Evolutionary conservation across 2,797 vertebrate species (phyloP).

Genomic region (Chanos chanos): DNA sequence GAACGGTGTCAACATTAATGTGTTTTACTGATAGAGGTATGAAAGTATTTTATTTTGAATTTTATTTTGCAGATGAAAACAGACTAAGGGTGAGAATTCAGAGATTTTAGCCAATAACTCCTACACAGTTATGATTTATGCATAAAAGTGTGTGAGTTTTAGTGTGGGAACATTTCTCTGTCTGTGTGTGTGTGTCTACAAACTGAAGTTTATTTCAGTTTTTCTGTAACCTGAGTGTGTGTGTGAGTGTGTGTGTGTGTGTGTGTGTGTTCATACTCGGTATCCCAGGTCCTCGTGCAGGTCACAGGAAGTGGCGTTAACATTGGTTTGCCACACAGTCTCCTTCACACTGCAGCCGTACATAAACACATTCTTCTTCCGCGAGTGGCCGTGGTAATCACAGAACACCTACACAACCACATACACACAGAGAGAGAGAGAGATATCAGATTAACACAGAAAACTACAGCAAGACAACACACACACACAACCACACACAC

Average conservation of each 20-base stretch:
- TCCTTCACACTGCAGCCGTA: slow-evolving; percentile 98
- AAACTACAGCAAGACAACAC: no score
- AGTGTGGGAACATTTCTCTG: not conserved
- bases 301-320: slow-evolving; percentile 78
- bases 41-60: no score
- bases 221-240: slow-evolving; percentile 1
- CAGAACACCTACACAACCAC: slow-evolving; percentile 84
- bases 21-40: no score
- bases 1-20: no score
- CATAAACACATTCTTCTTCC: slow-evolving; percentile 99
- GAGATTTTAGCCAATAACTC: no score
- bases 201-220: not conserved
- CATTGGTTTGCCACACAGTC: slow-evolving; percentile 89
- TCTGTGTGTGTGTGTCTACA: not conserved
- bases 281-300: slow-evolving; percentile 87
- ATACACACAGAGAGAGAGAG: not conserved
- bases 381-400: slow-evolving; percentile 97
- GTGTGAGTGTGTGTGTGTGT: slow-evolving; percentile 4
- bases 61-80: no score
- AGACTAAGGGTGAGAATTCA: no score
- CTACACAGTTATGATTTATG: no score
- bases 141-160: not conserved
- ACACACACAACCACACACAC: not conserved
- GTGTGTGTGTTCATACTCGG: slow-evolving; percentile 66
- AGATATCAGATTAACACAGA: no score